phyloP scores from a whole-genome alignment of 2,888 invertebrate genomes.

The Limnephilus marmoratus region DNA sequence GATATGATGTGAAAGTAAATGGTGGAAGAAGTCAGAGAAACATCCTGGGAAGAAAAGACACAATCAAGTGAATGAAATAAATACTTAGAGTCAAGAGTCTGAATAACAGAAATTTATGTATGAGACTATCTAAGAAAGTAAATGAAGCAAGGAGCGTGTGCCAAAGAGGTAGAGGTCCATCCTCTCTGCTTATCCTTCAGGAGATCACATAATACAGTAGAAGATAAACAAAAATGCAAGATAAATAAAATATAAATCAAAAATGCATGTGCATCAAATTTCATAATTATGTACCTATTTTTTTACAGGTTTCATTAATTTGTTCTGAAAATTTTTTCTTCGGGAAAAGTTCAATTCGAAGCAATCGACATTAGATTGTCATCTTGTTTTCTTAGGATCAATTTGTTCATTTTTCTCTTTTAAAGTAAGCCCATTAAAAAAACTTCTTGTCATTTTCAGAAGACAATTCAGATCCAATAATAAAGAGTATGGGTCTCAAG shows the following conservation, averaged over 20 bases:
- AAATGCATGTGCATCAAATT: neutral
- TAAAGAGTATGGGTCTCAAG: slow-evolving; percentile 91
- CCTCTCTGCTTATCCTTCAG: no score
- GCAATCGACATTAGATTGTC: neutral
- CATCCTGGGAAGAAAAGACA: no score
- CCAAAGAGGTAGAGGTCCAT: no score
- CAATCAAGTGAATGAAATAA: no score
- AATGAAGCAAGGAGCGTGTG: no score
- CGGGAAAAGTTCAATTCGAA: neutral
- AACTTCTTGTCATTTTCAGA: slow-evolving; percentile 70
- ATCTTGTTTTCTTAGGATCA: neutral
- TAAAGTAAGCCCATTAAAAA: neutral
- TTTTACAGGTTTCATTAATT: neutral
- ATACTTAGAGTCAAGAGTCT: no score
- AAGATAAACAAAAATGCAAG: neutral
- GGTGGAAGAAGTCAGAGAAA: no score
- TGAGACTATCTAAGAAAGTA: no score
- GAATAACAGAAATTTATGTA: no score
- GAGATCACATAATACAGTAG: neutral
- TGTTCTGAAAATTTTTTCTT: neutral
- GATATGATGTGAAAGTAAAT: no score
- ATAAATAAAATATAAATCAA: neutral
- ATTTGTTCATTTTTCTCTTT: neutral
- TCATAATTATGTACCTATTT: neutral
- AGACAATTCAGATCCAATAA: slow-evolving; percentile 86